Percentiles rank a stretch among this genome's conserved stretches.
phyloP scores from a whole-genome alignment of 2,888 invertebrate genomes.

The Diarsia mendica region DNA sequence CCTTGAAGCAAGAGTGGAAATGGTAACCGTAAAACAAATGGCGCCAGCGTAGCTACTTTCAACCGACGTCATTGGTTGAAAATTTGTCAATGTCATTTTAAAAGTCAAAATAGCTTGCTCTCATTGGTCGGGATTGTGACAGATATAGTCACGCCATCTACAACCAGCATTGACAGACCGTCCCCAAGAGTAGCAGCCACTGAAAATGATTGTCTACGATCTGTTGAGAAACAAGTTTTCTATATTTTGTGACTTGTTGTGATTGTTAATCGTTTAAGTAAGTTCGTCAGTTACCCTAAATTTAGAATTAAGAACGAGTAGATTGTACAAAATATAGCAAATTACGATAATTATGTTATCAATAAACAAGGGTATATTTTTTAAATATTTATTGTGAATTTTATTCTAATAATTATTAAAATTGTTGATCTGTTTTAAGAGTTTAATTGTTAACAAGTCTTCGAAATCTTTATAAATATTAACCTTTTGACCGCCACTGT shows the following conservation, averaged over 20 bases:
- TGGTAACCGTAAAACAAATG: not conserved
- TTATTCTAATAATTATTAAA: conserved; percentile 75
- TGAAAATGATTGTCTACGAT: not conserved
- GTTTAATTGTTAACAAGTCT: conserved; percentile 53
- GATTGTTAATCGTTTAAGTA: conserved; percentile 24
- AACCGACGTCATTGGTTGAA: not conserved
- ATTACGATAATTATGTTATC: conserved; percentile 52
- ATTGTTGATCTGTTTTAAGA: conserved; percentile 82
- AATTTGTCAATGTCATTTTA: not conserved
- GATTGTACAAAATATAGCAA: conserved; percentile 64
- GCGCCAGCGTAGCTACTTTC: not conserved
- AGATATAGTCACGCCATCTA: not conserved
- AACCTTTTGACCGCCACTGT: no score
- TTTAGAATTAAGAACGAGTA: conserved; percentile 55
- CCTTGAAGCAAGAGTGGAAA: not conserved
- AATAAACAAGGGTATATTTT: conserved; percentile 80
- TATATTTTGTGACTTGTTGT: not conserved
- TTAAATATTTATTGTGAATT: conserved; percentile 79
- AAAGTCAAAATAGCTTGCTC: not conserved
- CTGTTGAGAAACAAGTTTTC: not conserved
- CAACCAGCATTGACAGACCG: not conserved
- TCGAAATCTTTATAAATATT: not conserved
- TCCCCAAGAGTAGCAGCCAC: not conserved
- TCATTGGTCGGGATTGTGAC: not conserved
- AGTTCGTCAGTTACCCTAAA: conserved; percentile 35